Percentiles rank a stretch among this genome's conserved stretches.
phyloP scores from a whole-genome alignment of 2,797 vertebrate genomes.

The Mycteria americana region DNA sequence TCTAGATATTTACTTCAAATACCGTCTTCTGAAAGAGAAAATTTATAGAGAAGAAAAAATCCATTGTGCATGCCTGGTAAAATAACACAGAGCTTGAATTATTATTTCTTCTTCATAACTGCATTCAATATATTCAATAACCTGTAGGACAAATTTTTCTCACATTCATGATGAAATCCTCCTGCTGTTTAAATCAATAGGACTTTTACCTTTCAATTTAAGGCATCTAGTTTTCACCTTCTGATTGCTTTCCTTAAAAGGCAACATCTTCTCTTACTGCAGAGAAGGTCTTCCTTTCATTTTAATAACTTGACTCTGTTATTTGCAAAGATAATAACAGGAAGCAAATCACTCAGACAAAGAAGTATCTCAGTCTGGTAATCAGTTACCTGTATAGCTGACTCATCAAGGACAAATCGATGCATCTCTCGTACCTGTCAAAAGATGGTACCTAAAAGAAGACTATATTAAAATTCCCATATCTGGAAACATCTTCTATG shows the following conservation, averaged over 20 bases:
- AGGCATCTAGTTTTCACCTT: not conserved
- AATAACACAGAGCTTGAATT: not conserved
- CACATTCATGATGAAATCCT: not conserved
- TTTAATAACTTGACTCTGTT: not conserved
- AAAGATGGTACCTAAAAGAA: not conserved
- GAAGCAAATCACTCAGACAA: not conserved
- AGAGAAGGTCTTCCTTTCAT: not conserved
- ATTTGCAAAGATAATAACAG: not conserved
- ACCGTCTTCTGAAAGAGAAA: not conserved
- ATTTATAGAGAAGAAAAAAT: not conserved
- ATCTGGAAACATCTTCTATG: not conserved
- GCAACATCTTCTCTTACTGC: not conserved
- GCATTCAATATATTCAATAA: not conserved
- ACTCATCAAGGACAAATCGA: not conserved
- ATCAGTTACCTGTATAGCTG: not conserved
- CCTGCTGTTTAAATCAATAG: not conserved
- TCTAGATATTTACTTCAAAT: not conserved
- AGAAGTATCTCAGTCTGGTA: not conserved
- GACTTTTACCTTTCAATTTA: not conserved
- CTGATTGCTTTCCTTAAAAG: not conserved
- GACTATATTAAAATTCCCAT: not conserved
- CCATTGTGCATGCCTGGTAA: not conserved
- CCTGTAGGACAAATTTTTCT: not conserved
- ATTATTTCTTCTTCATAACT: slow-evolving; percentile 18
- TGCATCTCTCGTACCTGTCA: not conserved